phyloP scores from a whole-genome alignment of 2,113 vertebrate genomes.

The Stegostoma tigrinum region DNA sequence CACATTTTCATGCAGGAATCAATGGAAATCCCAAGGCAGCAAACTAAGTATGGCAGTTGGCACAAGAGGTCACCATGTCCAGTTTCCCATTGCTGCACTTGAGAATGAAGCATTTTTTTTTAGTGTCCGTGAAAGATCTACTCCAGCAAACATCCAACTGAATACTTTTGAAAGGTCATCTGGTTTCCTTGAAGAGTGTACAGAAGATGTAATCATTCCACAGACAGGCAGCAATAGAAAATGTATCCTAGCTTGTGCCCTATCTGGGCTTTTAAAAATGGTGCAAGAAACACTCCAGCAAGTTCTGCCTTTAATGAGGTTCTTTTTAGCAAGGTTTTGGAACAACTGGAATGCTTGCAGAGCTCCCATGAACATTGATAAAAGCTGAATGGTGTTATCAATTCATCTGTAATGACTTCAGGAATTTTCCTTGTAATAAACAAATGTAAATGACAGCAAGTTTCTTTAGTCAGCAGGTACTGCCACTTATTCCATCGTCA shows the following conservation, averaged over 20 bases:
- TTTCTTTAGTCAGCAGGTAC: slow-evolving; percentile 49
- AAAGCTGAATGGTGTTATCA: not conserved
- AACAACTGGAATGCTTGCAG: not conserved
- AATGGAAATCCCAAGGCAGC: not conserved
- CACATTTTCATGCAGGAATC: not conserved
- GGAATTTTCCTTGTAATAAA: slow-evolving; percentile 24
- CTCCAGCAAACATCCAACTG: not conserved
- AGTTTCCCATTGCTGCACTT: not conserved
- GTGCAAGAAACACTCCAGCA: not conserved
- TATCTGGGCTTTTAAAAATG: not conserved
- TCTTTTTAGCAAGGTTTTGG: not conserved
- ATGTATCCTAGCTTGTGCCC: not conserved
- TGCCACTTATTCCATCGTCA: slow-evolving; percentile 34
- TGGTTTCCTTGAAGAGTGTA: not conserved
- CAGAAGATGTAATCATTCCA: not conserved
- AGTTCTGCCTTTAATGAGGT: slow-evolving; percentile 1
- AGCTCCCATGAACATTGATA: not conserved
- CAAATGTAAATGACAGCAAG: slow-evolving; percentile 40
- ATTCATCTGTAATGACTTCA: slow-evolving; percentile 10
- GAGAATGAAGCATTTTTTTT: not conserved
- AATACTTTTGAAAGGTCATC: not conserved
- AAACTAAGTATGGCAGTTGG: not conserved
- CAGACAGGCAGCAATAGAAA: not conserved
- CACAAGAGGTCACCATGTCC: not conserved
- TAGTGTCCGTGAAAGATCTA: not conserved